These are phyloP conservation scores for Phylloscopus trochilus DNA, from an alignment of 2,113 vertebrate species.

Conservation along the genomic window DNA sequence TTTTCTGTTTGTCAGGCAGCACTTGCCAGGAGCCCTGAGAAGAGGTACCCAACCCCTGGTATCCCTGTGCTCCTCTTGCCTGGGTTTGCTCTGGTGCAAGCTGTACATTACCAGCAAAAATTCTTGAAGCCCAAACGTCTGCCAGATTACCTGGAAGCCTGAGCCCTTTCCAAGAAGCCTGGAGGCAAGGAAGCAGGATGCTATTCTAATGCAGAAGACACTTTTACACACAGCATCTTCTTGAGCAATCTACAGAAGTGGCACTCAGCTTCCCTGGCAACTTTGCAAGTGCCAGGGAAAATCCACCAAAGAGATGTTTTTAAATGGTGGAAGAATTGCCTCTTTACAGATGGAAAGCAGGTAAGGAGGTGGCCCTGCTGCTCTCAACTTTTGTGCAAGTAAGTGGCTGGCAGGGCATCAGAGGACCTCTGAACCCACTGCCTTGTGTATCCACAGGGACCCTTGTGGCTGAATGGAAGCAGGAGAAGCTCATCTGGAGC, in stretches of 20 bases:
- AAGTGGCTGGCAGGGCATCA: background rate
- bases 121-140: background rate
- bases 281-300: background rate
- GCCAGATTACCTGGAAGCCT: background rate
- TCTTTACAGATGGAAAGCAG: background rate
- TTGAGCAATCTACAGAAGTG: background rate
- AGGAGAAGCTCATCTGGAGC: background rate
- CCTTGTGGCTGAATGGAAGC: background rate
- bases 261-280: background rate
- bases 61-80: background rate
- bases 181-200: background rate
- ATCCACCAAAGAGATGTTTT: background rate
- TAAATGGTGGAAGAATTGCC: background rate
- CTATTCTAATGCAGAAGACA: background rate
- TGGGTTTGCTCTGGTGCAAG: background rate
- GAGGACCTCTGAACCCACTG: background rate
- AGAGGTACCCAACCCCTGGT: background rate
- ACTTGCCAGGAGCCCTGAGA: background rate
- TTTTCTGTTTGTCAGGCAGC: background rate
- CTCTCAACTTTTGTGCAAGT: background rate
- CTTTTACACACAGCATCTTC: background rate
- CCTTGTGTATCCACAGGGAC: background rate
- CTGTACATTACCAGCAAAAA: background rate
- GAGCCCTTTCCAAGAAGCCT: background rate
- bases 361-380: background rate